These are phyloP conservation scores for Cryptoprocta ferox DNA, from an alignment of 2,797 vertebrate species.

Conservation along the genomic window DNA sequence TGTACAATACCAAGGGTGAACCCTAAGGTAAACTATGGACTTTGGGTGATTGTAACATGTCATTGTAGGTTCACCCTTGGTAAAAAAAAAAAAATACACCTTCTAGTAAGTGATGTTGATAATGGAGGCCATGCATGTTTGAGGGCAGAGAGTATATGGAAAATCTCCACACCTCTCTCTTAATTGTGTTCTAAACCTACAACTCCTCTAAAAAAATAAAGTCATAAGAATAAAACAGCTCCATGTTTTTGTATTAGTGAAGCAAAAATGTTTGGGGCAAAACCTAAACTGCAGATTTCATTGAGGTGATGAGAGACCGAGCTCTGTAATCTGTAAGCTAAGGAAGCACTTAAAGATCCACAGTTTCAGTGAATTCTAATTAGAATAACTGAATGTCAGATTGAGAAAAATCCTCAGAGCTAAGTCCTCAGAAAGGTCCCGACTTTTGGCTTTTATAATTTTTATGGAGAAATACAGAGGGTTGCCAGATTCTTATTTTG, in stretches of 20 bases:
- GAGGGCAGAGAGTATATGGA: neutral
- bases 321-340: neutral
- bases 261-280: neutral
- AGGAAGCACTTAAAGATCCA: neutral
- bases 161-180: neutral
- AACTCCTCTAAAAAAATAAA: neutral
- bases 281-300: neutral
- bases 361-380: neutral
- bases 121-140: neutral
- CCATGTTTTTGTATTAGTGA: neutral
- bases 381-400: neutral
- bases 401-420: slow-evolving; percentile 45
- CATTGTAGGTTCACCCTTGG: neutral
- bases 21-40: neutral
- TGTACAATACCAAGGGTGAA: neutral
- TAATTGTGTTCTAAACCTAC: neutral
- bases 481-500: slow-evolving; percentile 18
- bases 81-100: neutral
- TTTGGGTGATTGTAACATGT: neutral
- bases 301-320: neutral
- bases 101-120: neutral
- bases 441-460: neutral
- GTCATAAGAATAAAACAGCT: neutral
- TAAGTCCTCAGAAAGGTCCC: neutral
- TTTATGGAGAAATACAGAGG: neutral